phyloP scores from a whole-genome alignment of 2,888 invertebrate species.

The Criorhina ranunculi region DNA sequence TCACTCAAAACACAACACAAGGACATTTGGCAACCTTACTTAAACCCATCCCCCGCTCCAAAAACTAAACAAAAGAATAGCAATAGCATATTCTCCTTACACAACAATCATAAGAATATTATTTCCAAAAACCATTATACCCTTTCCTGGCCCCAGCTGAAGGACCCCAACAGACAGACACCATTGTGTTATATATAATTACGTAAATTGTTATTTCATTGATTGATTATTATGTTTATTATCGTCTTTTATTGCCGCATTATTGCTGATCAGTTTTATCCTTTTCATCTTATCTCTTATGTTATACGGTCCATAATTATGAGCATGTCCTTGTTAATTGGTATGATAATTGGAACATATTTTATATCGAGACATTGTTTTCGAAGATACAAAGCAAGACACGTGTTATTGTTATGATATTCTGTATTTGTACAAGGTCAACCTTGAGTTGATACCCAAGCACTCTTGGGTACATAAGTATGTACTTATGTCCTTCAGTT shows the following conservation, averaged over 20 bases:
- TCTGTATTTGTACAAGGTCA: too few species aligned
- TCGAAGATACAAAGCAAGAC: neutral
- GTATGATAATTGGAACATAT: conserved; percentile 15
- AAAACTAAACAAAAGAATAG: neutral
- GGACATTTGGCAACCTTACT: neutral
- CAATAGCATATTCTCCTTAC: neutral
- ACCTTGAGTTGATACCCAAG: too few species aligned
- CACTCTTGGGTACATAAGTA: too few species aligned
- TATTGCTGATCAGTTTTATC: conserved; percentile 37
- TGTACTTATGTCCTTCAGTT: too few species aligned
- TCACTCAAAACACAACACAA: too few species aligned
- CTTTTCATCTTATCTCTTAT: neutral
- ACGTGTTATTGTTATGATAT: neutral
- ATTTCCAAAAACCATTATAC: conserved; percentile 20
- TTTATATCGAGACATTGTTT: neutral
- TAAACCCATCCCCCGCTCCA: neutral
- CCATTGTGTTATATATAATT: neutral
- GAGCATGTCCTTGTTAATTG: neutral
- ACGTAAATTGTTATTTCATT: conserved; percentile 34
- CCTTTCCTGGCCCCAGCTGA: neutral
- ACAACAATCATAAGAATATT: conserved; percentile 16
- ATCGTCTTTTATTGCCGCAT: conserved; percentile 32
- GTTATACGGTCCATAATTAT: neutral
- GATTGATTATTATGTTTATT: conserved; percentile 43
- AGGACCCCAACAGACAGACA: conserved; percentile 8